Percentiles rank a stretch among this genome's conserved stretches.
phyloP scores from a whole-genome alignment of 1,140 invertebrate species.

The Nephotettix cincticeps region DNA sequence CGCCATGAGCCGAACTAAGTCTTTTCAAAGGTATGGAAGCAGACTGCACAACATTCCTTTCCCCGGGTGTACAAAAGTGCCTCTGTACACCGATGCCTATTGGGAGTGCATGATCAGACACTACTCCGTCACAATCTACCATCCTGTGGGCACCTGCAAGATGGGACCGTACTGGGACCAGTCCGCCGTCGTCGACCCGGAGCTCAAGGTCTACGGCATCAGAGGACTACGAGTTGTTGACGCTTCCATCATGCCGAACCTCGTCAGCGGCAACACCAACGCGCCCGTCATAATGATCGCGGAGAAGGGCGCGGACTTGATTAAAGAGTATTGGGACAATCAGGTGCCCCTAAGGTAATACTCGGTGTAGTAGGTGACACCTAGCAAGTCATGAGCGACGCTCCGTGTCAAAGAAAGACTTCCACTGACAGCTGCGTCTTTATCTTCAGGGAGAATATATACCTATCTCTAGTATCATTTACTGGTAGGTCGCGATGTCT shows the following conservation, averaged over 20 bases:
- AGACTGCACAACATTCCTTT: slow-evolving; percentile 64
- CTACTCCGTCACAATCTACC: slow-evolving; percentile 80
- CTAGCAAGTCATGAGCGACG: too few relatives aligned
- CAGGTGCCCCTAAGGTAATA: not conserved
- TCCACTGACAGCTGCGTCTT: too few relatives aligned
- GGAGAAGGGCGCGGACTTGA: slow-evolving; percentile 79
- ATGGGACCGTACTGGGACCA: slow-evolving; percentile 88
- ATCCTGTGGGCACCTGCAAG: slow-evolving; percentile 87
- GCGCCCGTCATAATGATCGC: slow-evolving; percentile 83
- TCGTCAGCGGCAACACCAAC: slow-evolving; percentile 82
- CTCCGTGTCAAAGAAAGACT: too few relatives aligned
- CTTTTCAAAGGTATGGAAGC: slow-evolving; percentile 68
- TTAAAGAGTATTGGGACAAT: slow-evolving; percentile 71
- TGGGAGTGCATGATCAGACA: slow-evolving; percentile 83
- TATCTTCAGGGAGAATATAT: too few relatives aligned
- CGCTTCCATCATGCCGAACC: slow-evolving; percentile 80
- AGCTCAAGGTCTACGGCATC: slow-evolving; percentile 76
- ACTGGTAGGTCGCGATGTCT: too few relatives aligned
- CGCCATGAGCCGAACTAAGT: slow-evolving; percentile 68
- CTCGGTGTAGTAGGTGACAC: not conserved
- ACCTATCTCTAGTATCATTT: too few relatives aligned
- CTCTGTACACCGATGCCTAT: slow-evolving; percentile 67
- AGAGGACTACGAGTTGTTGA: slow-evolving; percentile 80
- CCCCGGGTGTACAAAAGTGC: slow-evolving; percentile 67
- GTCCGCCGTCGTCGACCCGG: slow-evolving; percentile 83